Conservation (phyloP, 2,113 vertebrate genomes). For the Lophius piscatorius region DNA sequence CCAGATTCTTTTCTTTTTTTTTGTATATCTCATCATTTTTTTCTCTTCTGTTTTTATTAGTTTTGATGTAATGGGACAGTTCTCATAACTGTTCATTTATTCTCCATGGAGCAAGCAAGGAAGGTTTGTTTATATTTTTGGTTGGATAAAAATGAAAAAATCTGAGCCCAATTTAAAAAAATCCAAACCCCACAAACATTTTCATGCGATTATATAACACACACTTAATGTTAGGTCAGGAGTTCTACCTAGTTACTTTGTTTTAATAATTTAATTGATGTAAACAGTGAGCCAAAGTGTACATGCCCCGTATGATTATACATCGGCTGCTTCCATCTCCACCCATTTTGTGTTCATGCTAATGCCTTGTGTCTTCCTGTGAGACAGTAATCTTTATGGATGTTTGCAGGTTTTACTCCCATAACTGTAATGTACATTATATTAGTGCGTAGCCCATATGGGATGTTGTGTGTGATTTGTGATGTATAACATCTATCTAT, state of each 20-base stretch:
- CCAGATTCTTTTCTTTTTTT: constrained; percentile 26
- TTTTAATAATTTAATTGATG: constrained; percentile 1
- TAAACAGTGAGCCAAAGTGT: constrained; percentile 1
- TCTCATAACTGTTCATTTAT: constrained; percentile 32
- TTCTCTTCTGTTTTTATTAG: constrained; percentile 8
- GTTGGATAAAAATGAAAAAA: neutral
- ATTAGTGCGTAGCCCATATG: neutral
- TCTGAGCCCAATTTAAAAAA: no score
- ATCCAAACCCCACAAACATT: no score
- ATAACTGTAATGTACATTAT: constrained; percentile 5
- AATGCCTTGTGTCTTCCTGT: constrained; percentile 31
- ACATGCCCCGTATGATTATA: constrained; percentile 1
- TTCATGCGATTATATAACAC: no score
- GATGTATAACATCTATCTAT: no score
- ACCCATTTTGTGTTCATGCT: constrained; percentile 26
- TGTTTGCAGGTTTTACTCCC: constrained; percentile 35
- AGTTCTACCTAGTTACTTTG: constrained; percentile 18
- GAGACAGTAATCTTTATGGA: constrained; percentile 37
- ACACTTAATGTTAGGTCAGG: constrained; percentile 2
- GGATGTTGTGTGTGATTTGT: neutral
- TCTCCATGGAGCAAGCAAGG: constrained; percentile 8
- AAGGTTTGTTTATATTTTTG: constrained; percentile 18
- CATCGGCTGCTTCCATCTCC: constrained; percentile 43
- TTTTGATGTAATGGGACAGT: no score
- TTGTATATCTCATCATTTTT: constrained; percentile 9